phyloP scores from a whole-genome alignment of 2,113 vertebrate species.

The Anser brachyrhynchus region DNA sequence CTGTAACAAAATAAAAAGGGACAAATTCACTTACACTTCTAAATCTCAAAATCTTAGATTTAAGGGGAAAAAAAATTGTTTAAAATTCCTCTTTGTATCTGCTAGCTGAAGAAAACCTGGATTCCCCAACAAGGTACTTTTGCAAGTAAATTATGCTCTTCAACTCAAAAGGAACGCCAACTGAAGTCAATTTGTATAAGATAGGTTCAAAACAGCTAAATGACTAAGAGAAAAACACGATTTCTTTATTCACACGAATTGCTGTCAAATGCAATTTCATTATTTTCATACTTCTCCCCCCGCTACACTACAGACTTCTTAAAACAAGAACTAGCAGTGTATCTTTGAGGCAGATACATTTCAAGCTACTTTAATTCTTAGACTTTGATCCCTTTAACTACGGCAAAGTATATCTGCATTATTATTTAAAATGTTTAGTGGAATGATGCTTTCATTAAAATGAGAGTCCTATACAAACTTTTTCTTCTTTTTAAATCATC shows the following conservation, averaged over 20 bases:
- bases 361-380: neutral
- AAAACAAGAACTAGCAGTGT: neutral
- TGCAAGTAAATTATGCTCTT: neutral
- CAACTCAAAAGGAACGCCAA: neutral
- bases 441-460: neutral
- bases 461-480: neutral
- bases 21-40: neutral
- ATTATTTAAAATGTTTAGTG: neutral
- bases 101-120: neutral
- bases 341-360: neutral
- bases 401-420: neutral
- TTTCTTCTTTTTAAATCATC: neutral
- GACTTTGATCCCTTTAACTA: neutral
- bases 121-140: neutral
- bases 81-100: neutral
- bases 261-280: neutral
- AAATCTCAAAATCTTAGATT: neutral
- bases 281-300: neutral
- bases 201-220: neutral
- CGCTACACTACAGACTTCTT: neutral
- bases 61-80: neutral
- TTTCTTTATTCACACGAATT: neutral
- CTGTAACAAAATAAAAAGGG: neutral
- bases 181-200: neutral
- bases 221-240: neutral